These are phyloP conservation scores for Cataglyphis albicans DNA, from an alignment of 2,888 invertebrate genomes.

Conservation along the genomic window DNA sequence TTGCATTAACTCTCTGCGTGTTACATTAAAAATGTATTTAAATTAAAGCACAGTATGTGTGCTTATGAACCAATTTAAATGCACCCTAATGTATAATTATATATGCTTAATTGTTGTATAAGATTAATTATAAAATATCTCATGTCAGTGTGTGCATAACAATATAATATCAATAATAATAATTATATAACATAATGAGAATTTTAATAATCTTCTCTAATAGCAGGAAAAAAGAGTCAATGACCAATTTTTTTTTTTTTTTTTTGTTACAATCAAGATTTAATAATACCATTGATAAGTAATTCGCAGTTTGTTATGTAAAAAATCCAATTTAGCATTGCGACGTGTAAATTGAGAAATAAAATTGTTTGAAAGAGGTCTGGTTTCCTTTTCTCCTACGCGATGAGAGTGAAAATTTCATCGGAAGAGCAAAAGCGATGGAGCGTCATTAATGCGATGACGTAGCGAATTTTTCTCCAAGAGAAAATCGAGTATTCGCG, in stretches of 20 bases:
- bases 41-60: neutral
- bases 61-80: conserved; percentile 17
- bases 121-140: conserved; percentile 27
- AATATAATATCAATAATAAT: neutral
- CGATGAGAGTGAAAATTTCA: conserved; percentile 38
- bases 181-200: neutral
- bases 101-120: conserved; percentile 9
- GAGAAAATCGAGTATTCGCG: conserved; percentile 30
- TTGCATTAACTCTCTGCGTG: neutral
- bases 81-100: conserved; percentile 10
- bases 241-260: neutral
- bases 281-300: conserved; percentile 25
- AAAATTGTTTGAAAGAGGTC: conserved; percentile 4
- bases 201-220: neutral
- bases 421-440: conserved; percentile 11
- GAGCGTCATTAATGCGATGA: conserved; percentile 18
- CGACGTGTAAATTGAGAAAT: conserved; percentile 22
- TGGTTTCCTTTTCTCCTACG: conserved; percentile 10
- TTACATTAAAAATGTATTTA: neutral
- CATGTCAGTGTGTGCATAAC: neutral
- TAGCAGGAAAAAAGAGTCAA: neutral
- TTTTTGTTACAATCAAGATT: neutral
- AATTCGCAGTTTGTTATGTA: neutral
- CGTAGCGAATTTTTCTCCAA: conserved; percentile 13
- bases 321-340: conserved; percentile 7